phyloP scores from a whole-genome alignment of 2,888 invertebrate species.

The Volucella bombylans region DNA sequence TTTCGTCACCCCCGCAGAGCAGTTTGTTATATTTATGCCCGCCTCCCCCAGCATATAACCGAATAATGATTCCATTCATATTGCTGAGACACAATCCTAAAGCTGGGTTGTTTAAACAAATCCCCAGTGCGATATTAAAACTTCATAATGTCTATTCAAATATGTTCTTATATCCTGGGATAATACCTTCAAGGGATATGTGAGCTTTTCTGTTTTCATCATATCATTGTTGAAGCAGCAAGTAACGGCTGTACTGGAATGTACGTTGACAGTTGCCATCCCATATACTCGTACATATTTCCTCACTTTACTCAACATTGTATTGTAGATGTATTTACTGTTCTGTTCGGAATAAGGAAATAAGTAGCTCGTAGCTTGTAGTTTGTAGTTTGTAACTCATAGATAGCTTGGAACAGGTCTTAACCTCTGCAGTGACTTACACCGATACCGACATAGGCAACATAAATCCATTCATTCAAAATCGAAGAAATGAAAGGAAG shows the following conservation, averaged over 20 bases:
- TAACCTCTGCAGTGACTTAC: slow-evolving; percentile 26
- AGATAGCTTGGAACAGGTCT: slow-evolving; percentile 36
- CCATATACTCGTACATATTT: not conserved
- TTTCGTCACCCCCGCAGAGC: slow-evolving; percentile 1
- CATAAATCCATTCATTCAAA: slow-evolving; percentile 32
- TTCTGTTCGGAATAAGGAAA: not conserved
- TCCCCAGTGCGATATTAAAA: slow-evolving; percentile 75
- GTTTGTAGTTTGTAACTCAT: not conserved
- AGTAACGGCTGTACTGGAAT: not conserved
- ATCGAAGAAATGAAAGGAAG: slow-evolving; percentile 3
- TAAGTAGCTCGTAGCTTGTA: no score
- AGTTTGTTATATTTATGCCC: not conserved
- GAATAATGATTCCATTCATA: slow-evolving; percentile 19
- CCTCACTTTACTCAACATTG: not conserved
- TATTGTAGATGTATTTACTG: slow-evolving; percentile 37
- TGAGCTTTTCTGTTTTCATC: slow-evolving; percentile 72
- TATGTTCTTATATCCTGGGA: slow-evolving; percentile 74
- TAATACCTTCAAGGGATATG: slow-evolving; percentile 74
- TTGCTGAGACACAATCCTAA: slow-evolving; percentile 13
- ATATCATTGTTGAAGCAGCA: slow-evolving; percentile 50
- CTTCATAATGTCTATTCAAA: slow-evolving; percentile 76
- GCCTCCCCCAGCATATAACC: not conserved
- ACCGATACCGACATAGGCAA: not conserved
- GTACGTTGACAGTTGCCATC: not conserved
- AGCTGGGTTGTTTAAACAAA: slow-evolving; percentile 56